Evolutionary conservation across 2,797 vertebrate genomes (phyloP), one percentile per base, ranked within the genome.

Genomic region (Leptodactylus fallax): DNA sequence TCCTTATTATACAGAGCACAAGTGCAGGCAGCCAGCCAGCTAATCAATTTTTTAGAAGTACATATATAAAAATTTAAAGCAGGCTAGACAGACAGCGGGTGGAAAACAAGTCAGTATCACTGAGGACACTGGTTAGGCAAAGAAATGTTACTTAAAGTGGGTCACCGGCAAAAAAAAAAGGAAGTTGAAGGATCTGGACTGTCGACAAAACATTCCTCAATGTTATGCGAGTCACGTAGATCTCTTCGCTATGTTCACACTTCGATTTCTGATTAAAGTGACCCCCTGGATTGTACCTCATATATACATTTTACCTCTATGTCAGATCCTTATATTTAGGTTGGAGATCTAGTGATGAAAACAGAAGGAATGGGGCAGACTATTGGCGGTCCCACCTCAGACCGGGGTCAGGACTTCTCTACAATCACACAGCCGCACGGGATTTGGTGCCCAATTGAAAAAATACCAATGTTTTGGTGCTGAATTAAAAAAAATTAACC

Each of bases 1-100:
- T 95, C 93, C 93, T 95, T 95, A 95, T 95, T 94, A 95, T 93
- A 94, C 93, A 93, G 93, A 65, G 88, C 93, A 94, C 93, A 94
- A 93, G 92, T 95, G 93, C 92, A 92, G 95, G 95, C 94, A 95
- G 92, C 91, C 92, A 92, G 94, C 94, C 95, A 96, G 92, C 93
- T 95, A 94, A 95, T 96, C 95, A 95, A 96, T 95, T 93, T 96
- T 95, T 96, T 94, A 95, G 93, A 95, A 95, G 95, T 94, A 95
- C 94, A 94, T 95, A 95, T 96, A 96, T 95, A 95, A 95, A 95
- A 95, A 83, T 95, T 96, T 94, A 96, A 95, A 94, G 92, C 93
- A 93, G 92, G 91, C 93, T 94, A 95, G 94, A 94, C 92, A 95
- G 94, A 93, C 91, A 94, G 93, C 93, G 92, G 91, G 91, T 93